These are phyloP conservation scores for Hemaris fuciformis DNA, from an alignment of 2,888 invertebrate species.

Conservation along the genomic window DNA sequence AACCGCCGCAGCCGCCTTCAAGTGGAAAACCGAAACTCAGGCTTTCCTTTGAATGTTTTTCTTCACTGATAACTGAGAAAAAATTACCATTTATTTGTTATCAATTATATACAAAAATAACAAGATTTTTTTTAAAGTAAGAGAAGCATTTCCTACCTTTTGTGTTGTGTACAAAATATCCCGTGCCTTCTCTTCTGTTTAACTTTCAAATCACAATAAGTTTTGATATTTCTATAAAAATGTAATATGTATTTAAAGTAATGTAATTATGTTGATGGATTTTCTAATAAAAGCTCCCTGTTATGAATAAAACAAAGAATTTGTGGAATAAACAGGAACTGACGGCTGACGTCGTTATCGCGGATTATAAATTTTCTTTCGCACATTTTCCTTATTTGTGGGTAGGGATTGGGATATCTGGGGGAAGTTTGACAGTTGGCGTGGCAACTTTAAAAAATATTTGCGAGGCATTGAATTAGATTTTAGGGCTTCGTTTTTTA, in stretches of 20 bases:
- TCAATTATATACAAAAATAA: no score
- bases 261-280: slow-evolving; percentile 31
- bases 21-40: no score
- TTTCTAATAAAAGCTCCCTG: slow-evolving; percentile 15
- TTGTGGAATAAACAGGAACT: slow-evolving; percentile 14
- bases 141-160: no score
- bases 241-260: neutral
- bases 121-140: no score
- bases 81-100: no score
- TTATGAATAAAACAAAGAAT: slow-evolving; percentile 25
- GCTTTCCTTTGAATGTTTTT: no score
- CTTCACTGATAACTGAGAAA: no score
- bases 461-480: neutral
- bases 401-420: neutral
- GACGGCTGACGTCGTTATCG: slow-evolving; percentile 24
- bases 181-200: no score
- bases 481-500: neutral
- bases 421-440: neutral
- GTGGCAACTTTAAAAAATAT: neutral
- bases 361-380: slow-evolving; percentile 26
- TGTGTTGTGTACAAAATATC: no score
- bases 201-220: no score
- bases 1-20: no score
- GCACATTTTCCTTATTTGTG: slow-evolving; percentile 21
- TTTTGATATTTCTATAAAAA: no score